Percentiles rank a stretch among this genome's conserved stretches.
phyloP scores from a whole-genome alignment of 2,113 vertebrate species.

The Anser cygnoides region DNA sequence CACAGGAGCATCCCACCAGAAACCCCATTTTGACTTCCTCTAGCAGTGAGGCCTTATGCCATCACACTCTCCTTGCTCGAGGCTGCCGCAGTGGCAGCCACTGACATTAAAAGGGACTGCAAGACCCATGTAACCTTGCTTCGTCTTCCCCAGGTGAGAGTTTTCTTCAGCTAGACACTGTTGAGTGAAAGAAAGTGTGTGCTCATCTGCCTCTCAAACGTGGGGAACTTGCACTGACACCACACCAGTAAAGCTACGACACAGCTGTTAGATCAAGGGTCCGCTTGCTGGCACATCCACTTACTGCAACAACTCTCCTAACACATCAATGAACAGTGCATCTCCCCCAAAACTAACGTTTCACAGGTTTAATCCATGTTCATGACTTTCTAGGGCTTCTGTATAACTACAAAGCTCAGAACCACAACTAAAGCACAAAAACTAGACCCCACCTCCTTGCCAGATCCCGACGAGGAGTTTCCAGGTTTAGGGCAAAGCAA shows the following conservation, averaged over 20 bases:
- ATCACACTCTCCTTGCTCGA: not conserved
- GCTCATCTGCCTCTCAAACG: not conserved
- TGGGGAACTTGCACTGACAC: not conserved
- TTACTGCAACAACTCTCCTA: not conserved
- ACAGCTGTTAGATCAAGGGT: not conserved
- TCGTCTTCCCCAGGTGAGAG: not conserved
- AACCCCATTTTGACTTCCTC: not conserved
- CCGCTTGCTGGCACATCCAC: not conserved
- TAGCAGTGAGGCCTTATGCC: not conserved
- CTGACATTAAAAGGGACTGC: not conserved
- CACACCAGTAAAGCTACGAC: not conserved
- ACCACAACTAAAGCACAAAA: not conserved
- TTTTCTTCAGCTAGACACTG: not conserved
- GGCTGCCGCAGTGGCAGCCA: not conserved
- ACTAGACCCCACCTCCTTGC: not conserved
- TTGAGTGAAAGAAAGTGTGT: not conserved
- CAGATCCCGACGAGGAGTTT: not conserved
- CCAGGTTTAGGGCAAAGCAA: not conserved
- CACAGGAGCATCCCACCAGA: not conserved
- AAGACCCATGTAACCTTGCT: not conserved
- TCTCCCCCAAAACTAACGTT: not conserved
- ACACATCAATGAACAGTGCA: fast-evolving
- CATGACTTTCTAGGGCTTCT: not conserved
- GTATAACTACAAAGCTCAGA: not conserved
- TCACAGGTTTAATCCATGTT: not conserved